Evolutionary conservation across 2,888 invertebrate genomes (phyloP), one percentile per base, ranked within the genome.

Genomic region (Dryomyza anilis): DNA sequence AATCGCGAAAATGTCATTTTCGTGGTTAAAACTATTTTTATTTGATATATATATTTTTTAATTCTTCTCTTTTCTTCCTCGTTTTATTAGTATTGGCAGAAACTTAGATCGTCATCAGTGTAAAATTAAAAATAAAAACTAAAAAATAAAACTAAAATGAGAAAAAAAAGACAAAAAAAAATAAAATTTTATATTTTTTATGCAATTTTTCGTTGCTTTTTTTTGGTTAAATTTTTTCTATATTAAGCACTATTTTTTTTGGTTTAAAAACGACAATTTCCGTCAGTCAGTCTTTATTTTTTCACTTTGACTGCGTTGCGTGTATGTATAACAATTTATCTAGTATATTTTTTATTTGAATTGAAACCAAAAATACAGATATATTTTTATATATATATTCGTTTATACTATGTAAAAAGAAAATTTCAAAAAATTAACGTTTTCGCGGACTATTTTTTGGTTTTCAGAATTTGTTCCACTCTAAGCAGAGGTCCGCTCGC

Each of bases 401-500:
- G 50, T 55, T 43, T 56, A 61, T 69, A 63, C 66, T 56, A 61
- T 68, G 64, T 68, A 68, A 39, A 45, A 58, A 55, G 61, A 48
- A 57, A 69, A 56, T 62, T 61, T n/a, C n/a, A n/a, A n/a, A 23
- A 63, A 59, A 65, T 60, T 72, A 81, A 78, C 76, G 77, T 78
- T 81, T 82, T 80, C 83, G 83, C 83, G 83, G 83, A 83, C 81
- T 81, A 76, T 78, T 76, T 74, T 71, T 72, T 71, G 65, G 69
- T 73, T 74, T 74, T 74, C 67, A 70, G 71, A 76, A 73, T 70
- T 81, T 79, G 81, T 83, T 83, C 83, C 82, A 82, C 83, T 81
- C 81, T 78, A 80, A 81, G 81, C 81, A 83, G 80, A 81, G 83
- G 83, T 83, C 83, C 83, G 83, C 84, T 84, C 84, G 83, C 83